Percentiles rank a stretch among this genome's conserved stretches.
Conservation (phyloP, 1,140 invertebrate species). For the Onthophagus taurus region DNA sequence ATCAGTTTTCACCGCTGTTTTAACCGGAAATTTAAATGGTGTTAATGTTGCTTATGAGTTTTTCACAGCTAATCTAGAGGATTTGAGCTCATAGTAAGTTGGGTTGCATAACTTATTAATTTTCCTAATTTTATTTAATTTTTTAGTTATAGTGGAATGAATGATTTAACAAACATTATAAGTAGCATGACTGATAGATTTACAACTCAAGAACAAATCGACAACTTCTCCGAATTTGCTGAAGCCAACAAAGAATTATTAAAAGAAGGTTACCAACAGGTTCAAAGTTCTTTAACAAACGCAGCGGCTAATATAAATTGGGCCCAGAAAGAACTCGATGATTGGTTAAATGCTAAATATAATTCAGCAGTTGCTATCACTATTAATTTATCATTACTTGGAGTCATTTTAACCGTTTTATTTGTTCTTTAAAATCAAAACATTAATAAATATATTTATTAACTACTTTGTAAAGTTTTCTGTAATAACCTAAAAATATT, state of each 20-base stretch:
- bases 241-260: background rate
- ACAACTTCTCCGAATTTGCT: background rate
- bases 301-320: slow-evolving; percentile 8
- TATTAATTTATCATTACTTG: background rate
- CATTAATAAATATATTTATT: no score
- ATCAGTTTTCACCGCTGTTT: slow-evolving; percentile 4
- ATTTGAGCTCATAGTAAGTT: slow-evolving; percentile 6
- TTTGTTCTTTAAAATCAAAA: background rate
- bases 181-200: slow-evolving; percentile 17
- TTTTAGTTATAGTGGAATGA: slow-evolving; percentile 14
- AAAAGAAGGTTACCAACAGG: slow-evolving; percentile 9
- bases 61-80: slow-evolving; percentile 3
- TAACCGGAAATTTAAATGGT: background rate
- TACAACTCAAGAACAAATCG: slow-evolving; percentile 14
- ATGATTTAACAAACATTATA: slow-evolving; percentile 15
- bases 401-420: background rate
- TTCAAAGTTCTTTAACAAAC: slow-evolving; percentile 9
- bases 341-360: background rate
- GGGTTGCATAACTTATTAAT: slow-evolving; percentile 19
- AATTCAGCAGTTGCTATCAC: slow-evolving; percentile 2
- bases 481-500: background rate
- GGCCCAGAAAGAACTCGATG: slow-evolving; percentile 1
- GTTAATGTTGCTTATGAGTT: slow-evolving; percentile 7
- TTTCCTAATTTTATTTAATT: slow-evolving; percentile 6
- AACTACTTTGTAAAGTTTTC: no score